Base-by-base conservation (phyloP, 1,140 invertebrate species). In the Lasioglossum baleicum region DNA sequence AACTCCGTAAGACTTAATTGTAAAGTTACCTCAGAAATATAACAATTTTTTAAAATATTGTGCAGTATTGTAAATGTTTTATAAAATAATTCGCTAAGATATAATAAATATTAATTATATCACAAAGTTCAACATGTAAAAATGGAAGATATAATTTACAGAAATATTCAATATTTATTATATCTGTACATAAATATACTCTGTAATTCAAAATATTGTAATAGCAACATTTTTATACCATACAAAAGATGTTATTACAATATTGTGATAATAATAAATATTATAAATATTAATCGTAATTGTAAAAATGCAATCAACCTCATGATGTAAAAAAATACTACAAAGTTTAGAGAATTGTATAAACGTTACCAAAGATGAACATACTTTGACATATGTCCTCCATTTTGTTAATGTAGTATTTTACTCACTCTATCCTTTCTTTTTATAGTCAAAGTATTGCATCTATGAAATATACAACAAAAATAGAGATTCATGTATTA, bases 81-180 rank as follows among this genome's bases (percentile, higher is more conserved):
- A 44, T 81, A 69, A 70, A 58, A 56, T 0, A 17, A 58, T 66
- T 7, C 17, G 44, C 3, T 6, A 15, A 77, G 80, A 72, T 81
- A 78, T 77, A 81, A 81, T 81, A 81, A 81, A 81, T 81, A 71
- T 64, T 67, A 48, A 78, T 17, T 53, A 78, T 42, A 67, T 20
- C 65, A 71, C 22, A 71, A 26, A 51, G 42, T 48, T 69, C 56
- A 78, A 51, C 20, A 40, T 65, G 53, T 42, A 56, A 60, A 63
- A 75, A 26, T 58, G 2, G 56, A 66, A 63, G 58, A 48, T 51
- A 70, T 81, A 70, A 74, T 75, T 74, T 72, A 51, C 60, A 51
- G 13, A 48, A 75, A 64, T 20, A 31, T 81, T 7, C 60, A 7
- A 75, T 66, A 81, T 81, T 83, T 83, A 83, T 84, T 84, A 83